Evolutionary conservation across 1,140 invertebrate genomes (phyloP), one percentile per base, ranked within the genome.

Genomic region (Leptestheria dahalacensis): DNA sequence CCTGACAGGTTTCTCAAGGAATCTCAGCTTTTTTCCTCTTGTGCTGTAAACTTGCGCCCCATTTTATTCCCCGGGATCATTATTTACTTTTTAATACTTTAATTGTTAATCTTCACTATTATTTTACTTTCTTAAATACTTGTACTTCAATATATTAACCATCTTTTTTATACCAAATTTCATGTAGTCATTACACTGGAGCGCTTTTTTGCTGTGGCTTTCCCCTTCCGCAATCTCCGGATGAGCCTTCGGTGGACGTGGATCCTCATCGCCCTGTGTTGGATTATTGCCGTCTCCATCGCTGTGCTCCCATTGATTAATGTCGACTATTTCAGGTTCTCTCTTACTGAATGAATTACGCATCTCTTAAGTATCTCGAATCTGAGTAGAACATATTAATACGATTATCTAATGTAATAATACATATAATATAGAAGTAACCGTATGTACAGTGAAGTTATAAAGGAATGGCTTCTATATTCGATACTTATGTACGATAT

Each of bases 141-240:
- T n/a, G n/a, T n/a, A n/a, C n/a, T n/a, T n/a, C n/a, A n/a, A n/a
- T n/a, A n/a, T n/a, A n/a, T n/a, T n/a, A n/a, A n/a, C n/a, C n/a
- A n/a, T n/a, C n/a, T n/a, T n/a, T n/a, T n/a, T n/a, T n/a, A 0
- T n/a, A 2, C 2, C 50, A 24, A 20, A 52, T 52, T 58, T 33
- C n/a, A 49, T 50, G 57, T 63, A 69, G 73, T 79, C 1, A 79
- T 80, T 50, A 79, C 78, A 1, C 62, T 79, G 48, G 77, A 79
- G 63, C 67, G 78, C 12, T 71, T 80, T 49, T 66, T 79, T 51
- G 74, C 73, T 26, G 79, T 80, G 46, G 74, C 76, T 57, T 79
- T 79, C 67, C 78, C 78, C 18, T 75, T 78, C 47, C 66, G 70
- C 56, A 61, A 71, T 23, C 66, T 73, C 71, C 64, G 65, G 61